These are phyloP conservation scores for Eciton burchellii DNA, from an alignment of 1,140 invertebrate genomes.

Conservation along the genomic window DNA sequence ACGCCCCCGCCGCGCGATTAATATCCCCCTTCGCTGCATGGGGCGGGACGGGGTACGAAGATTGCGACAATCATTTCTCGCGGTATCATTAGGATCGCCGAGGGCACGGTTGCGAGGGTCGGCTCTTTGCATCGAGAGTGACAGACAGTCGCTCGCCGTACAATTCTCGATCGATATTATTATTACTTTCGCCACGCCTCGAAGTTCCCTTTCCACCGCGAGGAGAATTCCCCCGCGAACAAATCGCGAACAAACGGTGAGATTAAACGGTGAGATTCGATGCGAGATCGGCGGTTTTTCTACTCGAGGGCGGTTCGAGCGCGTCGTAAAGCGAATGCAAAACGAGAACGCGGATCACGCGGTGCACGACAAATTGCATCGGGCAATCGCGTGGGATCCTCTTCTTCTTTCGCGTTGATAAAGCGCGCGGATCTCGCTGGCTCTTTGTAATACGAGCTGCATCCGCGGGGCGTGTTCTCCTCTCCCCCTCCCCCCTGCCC, in stretches of 20 bases:
- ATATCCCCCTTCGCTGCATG: slow-evolving; percentile 35
- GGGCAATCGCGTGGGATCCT: slow-evolving; percentile 17
- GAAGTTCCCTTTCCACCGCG: neutral
- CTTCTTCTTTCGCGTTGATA: slow-evolving; percentile 53
- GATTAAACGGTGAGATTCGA: slow-evolving; percentile 9
- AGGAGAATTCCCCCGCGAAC: neutral
- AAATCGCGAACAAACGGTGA: neutral
- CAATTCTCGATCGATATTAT: neutral
- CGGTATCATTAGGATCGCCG: slow-evolving; percentile 39
- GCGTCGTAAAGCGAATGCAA: neutral
- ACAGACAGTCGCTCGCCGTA: neutral
- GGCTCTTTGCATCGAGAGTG: neutral
- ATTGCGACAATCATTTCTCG: slow-evolving; percentile 43
- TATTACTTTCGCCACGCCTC: neutral
- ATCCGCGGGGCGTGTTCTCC: slow-evolving; percentile 41
- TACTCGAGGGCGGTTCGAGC: neutral
- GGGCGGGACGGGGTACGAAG: slow-evolving; percentile 4
- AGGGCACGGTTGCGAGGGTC: slow-evolving; percentile 29
- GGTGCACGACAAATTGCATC: slow-evolving; percentile 56
- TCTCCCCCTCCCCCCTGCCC: no score
- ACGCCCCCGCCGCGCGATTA: slow-evolving; percentile 14
- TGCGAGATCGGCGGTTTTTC: neutral
- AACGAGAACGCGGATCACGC: neutral
- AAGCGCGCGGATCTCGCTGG: slow-evolving; percentile 59
- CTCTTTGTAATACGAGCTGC: slow-evolving; percentile 68